These are phyloP conservation scores for Polydrusus cervinus DNA, from an alignment of 2,888 invertebrate species.

Conservation along the genomic window DNA sequence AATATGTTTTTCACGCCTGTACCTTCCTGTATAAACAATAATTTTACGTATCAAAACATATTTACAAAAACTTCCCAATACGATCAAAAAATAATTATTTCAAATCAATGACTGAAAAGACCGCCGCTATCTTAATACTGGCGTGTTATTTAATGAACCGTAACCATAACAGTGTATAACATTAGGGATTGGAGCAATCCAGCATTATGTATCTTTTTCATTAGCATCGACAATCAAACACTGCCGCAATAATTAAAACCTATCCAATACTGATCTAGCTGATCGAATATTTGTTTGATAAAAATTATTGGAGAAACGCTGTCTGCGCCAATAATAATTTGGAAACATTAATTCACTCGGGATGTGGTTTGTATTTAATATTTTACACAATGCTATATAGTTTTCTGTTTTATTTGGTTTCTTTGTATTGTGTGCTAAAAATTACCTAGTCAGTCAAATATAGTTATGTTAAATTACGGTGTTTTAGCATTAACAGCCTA, in stretches of 20 bases:
- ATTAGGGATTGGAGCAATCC: neutral
- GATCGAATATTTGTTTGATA: slow-evolving; percentile 26
- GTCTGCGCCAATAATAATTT: slow-evolving; percentile 17
- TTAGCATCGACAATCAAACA: slow-evolving; percentile 32
- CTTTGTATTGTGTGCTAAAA: too few relatives aligned
- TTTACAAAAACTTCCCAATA: too few relatives aligned
- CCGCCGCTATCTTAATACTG: slow-evolving; percentile 16
- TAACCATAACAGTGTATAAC: slow-evolving; percentile 36
- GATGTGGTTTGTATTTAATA: too few relatives aligned
- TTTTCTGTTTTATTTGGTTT: too few relatives aligned
- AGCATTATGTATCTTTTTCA: slow-evolving; percentile 22
- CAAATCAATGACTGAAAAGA: slow-evolving; percentile 23
- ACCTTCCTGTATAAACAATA: too few relatives aligned
- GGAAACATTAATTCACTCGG: neutral
- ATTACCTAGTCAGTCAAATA: too few relatives aligned
- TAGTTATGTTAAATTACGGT: too few relatives aligned
- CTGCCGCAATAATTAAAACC: slow-evolving; percentile 43
- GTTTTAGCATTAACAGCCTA: too few relatives aligned
- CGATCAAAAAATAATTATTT: neutral
- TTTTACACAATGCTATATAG: too few relatives aligned
- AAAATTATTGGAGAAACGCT: slow-evolving; percentile 5
- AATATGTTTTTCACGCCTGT: too few relatives aligned
- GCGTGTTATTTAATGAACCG: slow-evolving; percentile 26
- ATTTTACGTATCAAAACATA: too few relatives aligned
- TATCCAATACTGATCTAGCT: slow-evolving; percentile 25